Conservation (phyloP, 2,888 invertebrate species). For the Tineola bisselliella region DNA sequence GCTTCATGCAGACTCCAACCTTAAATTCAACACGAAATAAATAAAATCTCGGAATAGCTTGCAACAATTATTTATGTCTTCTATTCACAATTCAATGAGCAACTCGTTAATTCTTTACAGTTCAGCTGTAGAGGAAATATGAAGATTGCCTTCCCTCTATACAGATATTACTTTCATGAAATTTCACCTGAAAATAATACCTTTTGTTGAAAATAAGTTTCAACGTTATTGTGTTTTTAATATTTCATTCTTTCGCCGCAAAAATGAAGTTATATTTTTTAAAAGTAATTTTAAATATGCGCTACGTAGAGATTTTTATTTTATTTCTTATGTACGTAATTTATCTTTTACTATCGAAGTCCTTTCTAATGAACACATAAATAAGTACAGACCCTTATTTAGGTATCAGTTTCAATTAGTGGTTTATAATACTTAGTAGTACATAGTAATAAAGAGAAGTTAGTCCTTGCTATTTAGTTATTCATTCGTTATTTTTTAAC, state of each 20-base stretch:
- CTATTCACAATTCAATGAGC: constrained; percentile 2
- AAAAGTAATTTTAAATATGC: background rate
- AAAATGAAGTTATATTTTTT: background rate
- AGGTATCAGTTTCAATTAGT: too few relatives aligned
- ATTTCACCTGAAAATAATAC: background rate
- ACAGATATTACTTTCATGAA: background rate
- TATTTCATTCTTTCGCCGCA: background rate
- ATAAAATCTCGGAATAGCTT: constrained; percentile 5
- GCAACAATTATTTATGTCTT: constrained; percentile 9
- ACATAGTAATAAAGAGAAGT: too few relatives aligned
- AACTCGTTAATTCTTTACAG: constrained; percentile 1
- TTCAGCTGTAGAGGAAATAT: constrained; percentile 5
- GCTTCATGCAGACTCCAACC: background rate
- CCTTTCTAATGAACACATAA: too few relatives aligned
- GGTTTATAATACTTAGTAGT: too few relatives aligned
- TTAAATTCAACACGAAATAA: constrained; percentile 1
- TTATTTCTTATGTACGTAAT: too few relatives aligned
- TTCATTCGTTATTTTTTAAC: too few relatives aligned
- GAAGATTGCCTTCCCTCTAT: background rate
- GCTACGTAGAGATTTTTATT: too few relatives aligned
- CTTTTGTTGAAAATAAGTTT: background rate
- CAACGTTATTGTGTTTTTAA: background rate
- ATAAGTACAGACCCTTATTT: too few relatives aligned
- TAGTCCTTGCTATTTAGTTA: too few relatives aligned
- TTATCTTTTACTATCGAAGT: too few relatives aligned